Percentiles rank a stretch among this genome's conserved stretches.
Evolutionary conservation across 2,113 vertebrate species (phyloP).

Genomic region (Corvus moneduloides): DNA sequence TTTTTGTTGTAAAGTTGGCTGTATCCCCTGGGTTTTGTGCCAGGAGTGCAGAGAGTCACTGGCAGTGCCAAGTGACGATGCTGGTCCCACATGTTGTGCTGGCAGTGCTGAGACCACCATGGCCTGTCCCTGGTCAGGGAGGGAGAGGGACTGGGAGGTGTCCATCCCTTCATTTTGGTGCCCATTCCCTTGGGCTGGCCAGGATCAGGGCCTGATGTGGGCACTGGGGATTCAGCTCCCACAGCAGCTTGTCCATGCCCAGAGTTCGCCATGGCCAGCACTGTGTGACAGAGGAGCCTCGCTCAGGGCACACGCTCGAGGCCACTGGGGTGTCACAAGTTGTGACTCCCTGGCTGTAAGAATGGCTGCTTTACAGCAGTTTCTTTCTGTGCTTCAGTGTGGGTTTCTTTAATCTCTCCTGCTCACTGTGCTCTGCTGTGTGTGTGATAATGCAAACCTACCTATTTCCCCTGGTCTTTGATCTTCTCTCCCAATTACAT

Average conservation of each 20-base stretch:
- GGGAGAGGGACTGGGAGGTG: not conserved
- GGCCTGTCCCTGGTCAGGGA: not conserved
- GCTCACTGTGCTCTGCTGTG: not conserved
- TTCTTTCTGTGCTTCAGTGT: not conserved
- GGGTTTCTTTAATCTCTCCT: not conserved
- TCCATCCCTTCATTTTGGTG: not conserved
- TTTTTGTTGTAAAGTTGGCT: not conserved
- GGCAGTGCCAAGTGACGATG: not conserved
- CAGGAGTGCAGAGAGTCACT: not conserved
- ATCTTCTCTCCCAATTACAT: not conserved
- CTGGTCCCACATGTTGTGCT: not conserved
- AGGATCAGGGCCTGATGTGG: not conserved
- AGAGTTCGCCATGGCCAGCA: fast-evolving
- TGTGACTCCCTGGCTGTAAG: not conserved
- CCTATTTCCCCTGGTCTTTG: not conserved
- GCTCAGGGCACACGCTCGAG: fast-evolving
- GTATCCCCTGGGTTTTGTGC: fast-evolving
- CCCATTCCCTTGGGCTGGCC: not conserved
- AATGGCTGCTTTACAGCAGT: not conserved
- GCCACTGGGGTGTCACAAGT: too few relatives aligned
- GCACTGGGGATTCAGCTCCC: fast-evolving
- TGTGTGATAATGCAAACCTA: not conserved
- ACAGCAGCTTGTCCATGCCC: not conserved
- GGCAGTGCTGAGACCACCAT: fast-evolving
- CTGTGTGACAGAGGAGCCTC: fast-evolving